Evolutionary conservation across 2,888 invertebrate species (phyloP).

Genomic region (Pinctada fucata): DNA sequence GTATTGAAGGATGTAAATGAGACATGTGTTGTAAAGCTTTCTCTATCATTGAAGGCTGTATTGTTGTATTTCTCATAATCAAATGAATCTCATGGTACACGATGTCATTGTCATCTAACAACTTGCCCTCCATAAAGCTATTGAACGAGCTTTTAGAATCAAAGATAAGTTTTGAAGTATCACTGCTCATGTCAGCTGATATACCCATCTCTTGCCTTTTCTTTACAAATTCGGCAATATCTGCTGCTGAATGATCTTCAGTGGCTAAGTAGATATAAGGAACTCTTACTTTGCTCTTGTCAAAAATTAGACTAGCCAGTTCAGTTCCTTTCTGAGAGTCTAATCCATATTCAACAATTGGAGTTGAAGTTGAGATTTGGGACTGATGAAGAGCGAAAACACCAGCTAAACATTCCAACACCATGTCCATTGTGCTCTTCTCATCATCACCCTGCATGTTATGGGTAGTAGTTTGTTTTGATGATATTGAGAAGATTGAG

Average conservation of each 20-base stretch:
- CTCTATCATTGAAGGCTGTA: too few species aligned
- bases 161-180: neutral
- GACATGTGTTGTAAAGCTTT: neutral
- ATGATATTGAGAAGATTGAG: neutral
- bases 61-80: neutral
- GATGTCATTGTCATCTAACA: too few species aligned
- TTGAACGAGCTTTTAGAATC: too few species aligned
- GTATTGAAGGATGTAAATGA: neutral
- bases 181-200: too few species aligned
- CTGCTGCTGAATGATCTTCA: neutral
- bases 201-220: neutral
- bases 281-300: neutral
- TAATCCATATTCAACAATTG: constrained; percentile 8
- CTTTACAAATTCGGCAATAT: neutral
- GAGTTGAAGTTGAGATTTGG: neutral
- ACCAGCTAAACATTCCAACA: neutral
- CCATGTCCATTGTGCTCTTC: neutral
- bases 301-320: constrained; percentile 13
- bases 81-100: neutral
- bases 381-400: neutral
- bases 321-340: constrained; percentile 28
- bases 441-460: neutral
- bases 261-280: neutral
- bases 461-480: neutral
- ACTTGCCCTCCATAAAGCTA: too few species aligned